Evolutionary conservation across 2,888 invertebrate species (phyloP).

Genomic region (Beris chalybata): DNA sequence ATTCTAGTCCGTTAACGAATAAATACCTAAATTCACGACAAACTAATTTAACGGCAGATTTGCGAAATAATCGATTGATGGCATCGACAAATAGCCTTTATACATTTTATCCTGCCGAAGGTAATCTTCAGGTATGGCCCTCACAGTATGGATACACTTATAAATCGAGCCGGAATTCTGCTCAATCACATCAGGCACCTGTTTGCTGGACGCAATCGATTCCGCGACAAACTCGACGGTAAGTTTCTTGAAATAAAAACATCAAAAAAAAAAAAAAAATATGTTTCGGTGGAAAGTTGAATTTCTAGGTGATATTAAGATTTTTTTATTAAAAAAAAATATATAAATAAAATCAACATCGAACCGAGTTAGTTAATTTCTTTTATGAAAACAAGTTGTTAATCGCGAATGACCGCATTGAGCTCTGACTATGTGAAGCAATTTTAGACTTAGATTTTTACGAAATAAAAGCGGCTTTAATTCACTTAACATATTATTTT

Average conservation of each 20-base stretch:
- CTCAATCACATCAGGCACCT: constrained; percentile 55
- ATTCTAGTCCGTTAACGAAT: constrained; percentile 32
- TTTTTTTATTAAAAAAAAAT: too few species aligned
- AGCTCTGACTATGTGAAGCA: too few species aligned
- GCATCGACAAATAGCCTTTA: constrained; percentile 55
- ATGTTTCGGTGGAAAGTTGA: too few species aligned
- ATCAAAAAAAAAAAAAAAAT: too few species aligned
- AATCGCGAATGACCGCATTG: too few species aligned
- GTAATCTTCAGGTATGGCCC: constrained; percentile 56
- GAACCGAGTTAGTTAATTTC: too few species aligned
- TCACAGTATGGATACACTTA: constrained; percentile 55
- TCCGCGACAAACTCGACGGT: constrained; percentile 57
- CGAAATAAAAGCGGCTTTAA: too few species aligned
- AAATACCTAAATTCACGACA: constrained; percentile 42
- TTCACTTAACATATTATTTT: too few species aligned
- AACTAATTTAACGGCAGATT: constrained; percentile 41
- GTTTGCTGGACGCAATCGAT: constrained; percentile 57
- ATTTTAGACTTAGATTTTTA: too few species aligned
- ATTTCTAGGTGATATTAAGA: too few species aligned
- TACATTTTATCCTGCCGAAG: constrained; percentile 56
- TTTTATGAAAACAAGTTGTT: too few species aligned
- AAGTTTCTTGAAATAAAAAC: constrained; percentile 41
- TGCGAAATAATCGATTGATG: constrained; percentile 44
- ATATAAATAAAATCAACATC: too few species aligned
- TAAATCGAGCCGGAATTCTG: constrained; percentile 52